phyloP scores from a whole-genome alignment of 2,113 vertebrate species.

The Stictonetta naevosa region DNA sequence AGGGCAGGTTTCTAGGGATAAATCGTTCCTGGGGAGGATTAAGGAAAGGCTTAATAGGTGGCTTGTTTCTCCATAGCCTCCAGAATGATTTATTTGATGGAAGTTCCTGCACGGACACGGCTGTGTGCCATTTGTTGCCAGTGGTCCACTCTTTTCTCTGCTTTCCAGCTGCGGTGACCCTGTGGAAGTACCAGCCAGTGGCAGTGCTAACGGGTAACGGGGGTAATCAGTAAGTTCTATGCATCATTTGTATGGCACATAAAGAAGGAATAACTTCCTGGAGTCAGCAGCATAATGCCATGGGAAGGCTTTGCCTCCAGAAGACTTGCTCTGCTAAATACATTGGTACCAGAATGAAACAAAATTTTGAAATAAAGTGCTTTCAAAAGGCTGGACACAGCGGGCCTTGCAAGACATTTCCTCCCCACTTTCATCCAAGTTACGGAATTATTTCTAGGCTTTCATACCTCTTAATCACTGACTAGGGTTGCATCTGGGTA shows the following conservation, averaged over 20 bases:
- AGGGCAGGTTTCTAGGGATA: fast-evolving
- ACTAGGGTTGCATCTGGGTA: neutral
- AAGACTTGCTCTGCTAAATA: neutral
- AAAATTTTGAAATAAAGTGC: neutral
- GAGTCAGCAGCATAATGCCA: neutral
- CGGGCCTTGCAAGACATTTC: neutral
- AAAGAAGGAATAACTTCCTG: neutral
- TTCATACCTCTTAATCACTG: neutral
- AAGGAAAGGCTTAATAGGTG: neutral
- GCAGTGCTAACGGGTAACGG: neutral
- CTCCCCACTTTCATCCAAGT: neutral
- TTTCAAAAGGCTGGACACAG: neutral
- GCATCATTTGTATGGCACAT: neutral
- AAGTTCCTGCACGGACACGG: neutral
- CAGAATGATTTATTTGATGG: neutral
- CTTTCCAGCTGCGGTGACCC: neutral
- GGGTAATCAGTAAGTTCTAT: neutral
- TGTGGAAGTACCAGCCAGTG: neutral
- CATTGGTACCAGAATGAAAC: neutral
- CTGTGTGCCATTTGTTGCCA: neutral
- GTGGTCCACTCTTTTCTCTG: neutral
- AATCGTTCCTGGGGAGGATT: neutral
- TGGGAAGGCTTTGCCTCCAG: neutral
- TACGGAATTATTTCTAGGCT: neutral
- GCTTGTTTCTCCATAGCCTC: neutral